Evolutionary conservation across 2,797 vertebrate species (phyloP), one percentile per base, ranked within the genome.

Genomic region (Calcarius lapponicus): DNA sequence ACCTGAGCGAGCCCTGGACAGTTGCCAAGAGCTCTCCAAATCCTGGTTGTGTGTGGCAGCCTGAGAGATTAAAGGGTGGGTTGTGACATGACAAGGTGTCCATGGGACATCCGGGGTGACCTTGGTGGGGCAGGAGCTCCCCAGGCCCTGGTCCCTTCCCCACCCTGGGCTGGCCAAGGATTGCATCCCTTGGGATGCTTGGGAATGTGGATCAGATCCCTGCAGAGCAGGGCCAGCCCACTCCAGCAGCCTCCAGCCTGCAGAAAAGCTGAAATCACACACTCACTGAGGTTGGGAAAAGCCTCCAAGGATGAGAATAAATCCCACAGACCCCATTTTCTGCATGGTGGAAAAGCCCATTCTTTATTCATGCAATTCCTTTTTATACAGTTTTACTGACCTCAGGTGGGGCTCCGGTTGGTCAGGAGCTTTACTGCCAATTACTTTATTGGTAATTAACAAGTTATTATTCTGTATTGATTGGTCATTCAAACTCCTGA

Each of bases 331-430:
- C 25, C 4, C 36, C 25, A 19, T 38, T 38, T 60, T 1, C 36
- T 19, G 9, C 36, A 9, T 38, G 11, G 25, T 60, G 57, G 17
- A 38, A 60, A 60, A 58, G 6, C n/a, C 11, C 57, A 19, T 19
- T 19, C 25, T 60, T 19, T 4, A 38, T 38, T 38, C 57, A 19
- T 25, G 28, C 2, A 38, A 13, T 25, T 38, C 17, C 25, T 38
- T 60, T 36, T 38, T 9, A 38, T 7, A 9, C 58, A 60, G 17
- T 19, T 19, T 6, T 38, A 7, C 58, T 7, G 25, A 60, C 17
- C 36, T 38, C 3, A 0, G 9, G 17, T 19, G 58, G 1, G 58
- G 2, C 17, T 28, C 25, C 58, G 19, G 0, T 19, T 38, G 58
- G 25, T 38, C 36, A 60, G 36, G 36, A 28, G 58, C 58, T 19